Conservation (phyloP, 1,140 invertebrate species). For the Potamilus streckersoni region DNA sequence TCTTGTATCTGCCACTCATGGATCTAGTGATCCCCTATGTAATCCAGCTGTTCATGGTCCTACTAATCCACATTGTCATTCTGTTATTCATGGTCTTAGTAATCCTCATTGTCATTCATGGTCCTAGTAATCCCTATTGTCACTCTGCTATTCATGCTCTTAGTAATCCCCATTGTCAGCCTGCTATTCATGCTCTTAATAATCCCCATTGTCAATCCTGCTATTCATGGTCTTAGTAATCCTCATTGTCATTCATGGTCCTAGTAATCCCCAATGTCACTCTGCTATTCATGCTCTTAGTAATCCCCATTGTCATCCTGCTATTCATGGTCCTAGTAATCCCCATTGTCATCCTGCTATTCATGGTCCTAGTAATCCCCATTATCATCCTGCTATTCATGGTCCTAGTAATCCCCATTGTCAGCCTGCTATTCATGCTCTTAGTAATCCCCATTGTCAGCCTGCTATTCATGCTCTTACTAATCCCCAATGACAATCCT, state of each 20-base stretch:
- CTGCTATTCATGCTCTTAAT: conserved; percentile 3
- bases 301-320: conserved; percentile 8
- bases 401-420: background rate
- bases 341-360: background rate
- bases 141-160: background rate
- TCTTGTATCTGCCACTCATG: background rate
- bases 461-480: background rate
- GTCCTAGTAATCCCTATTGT: background rate
- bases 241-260: background rate
- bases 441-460: background rate
- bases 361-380: conserved; percentile 8
- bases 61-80: conserved; percentile 7
- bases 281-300: conserved; percentile 1
- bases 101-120: conserved; percentile 2
- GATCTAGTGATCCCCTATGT: background rate
- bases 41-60: conserved; percentile 3
- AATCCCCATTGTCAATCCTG: background rate
- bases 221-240: background rate
- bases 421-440: background rate
- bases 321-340: conserved; percentile 9
- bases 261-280: conserved; percentile 1
- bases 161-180: conserved; percentile 1
- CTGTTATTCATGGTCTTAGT: conserved; percentile 8
- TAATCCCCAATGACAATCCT: background rate
- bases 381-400: background rate